Base-by-base conservation (phyloP, 2,113 vertebrate species). In the Candoia aspera region DNA sequence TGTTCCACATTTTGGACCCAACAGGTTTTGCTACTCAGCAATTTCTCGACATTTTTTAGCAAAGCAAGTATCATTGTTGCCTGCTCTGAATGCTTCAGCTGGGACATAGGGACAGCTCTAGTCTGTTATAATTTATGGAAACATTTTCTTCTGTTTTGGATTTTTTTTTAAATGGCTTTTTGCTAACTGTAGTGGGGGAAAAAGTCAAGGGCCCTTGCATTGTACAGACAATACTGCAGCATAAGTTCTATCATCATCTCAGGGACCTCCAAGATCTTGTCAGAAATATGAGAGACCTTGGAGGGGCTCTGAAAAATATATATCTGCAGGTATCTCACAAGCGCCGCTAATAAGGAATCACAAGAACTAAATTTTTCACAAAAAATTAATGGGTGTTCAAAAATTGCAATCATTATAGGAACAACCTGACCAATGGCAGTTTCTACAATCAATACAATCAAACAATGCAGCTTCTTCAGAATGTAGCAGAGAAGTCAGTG, bases 61-160 rank as follows among this genome's bases (percentile, higher is more conserved):
- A 95, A 91, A 87, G 95, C 91, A 94, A 95, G 90, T 87, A 94
- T 33, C 83, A 42, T 95, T 42, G 42, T 42, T 42, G 42, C 42
- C 42, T 42, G 42, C 42, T 42, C 42, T 42, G 42, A 42, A 42
- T 42, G 42, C 42, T 42, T 42, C 42, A 42, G 42, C 42, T 42
- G 42, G 42, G 42, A 42, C 42, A 42, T 42, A 42, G 42, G 42
- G 3, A 42, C 42, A 42, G 42, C 60, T 84, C 33, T 73, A 17
- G 21, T 79, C 49, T 89, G 49, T 86, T 90, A 84, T 0, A 0
- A 60, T 68, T 84, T 33, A 57, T 86, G 23, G 94, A 95, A 94
- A 91, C 12, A 29, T 91, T 86, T 92, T 91, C 85, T 89, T 73
- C 84, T 5, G 29, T 8, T 0, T 90, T 83, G 59, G 21, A 90